These are phyloP conservation scores for Digitonthophagus gazella DNA, from an alignment of 2,888 invertebrate species.

Conservation along the genomic window DNA sequence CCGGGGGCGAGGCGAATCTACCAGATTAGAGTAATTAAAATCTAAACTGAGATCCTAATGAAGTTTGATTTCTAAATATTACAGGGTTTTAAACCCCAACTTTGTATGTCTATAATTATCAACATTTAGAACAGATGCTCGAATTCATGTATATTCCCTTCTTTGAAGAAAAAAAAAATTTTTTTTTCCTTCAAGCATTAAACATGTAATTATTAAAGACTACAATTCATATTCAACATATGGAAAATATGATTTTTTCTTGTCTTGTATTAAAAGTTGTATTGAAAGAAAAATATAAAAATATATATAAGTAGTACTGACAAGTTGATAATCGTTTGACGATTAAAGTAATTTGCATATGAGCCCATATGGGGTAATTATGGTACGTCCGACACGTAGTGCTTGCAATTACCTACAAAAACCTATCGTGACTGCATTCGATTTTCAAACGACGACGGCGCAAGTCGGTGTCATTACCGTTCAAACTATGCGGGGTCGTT, in stretches of 20 bases:
- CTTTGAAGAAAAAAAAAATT: too few species aligned
- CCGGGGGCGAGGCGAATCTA: background rate
- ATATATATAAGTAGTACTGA: too few species aligned
- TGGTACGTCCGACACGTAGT: constrained; percentile 34
- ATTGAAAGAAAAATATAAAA: too few species aligned
- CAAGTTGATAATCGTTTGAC: constrained; percentile 26
- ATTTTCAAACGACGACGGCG: constrained; percentile 33
- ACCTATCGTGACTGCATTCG: constrained; percentile 50
- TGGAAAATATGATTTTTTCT: too few species aligned
- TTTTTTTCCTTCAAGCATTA: too few species aligned
- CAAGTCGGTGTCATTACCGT: background rate
- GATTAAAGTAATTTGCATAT: constrained; percentile 45
- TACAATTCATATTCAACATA: too few species aligned
- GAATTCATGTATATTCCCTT: too few species aligned
- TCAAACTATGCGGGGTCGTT: background rate
- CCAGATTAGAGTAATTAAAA: background rate
- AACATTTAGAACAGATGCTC: too few species aligned
- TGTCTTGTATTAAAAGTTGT: too few species aligned
- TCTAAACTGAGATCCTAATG: background rate
- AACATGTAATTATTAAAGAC: too few species aligned
- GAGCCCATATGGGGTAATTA: constrained; percentile 38
- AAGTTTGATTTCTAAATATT: background rate
- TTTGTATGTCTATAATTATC: too few species aligned
- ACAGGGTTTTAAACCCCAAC: background rate
- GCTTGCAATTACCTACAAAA: constrained; percentile 44